phyloP scores from a whole-genome alignment of 2,113 vertebrate genomes.

The Naja naja region DNA sequence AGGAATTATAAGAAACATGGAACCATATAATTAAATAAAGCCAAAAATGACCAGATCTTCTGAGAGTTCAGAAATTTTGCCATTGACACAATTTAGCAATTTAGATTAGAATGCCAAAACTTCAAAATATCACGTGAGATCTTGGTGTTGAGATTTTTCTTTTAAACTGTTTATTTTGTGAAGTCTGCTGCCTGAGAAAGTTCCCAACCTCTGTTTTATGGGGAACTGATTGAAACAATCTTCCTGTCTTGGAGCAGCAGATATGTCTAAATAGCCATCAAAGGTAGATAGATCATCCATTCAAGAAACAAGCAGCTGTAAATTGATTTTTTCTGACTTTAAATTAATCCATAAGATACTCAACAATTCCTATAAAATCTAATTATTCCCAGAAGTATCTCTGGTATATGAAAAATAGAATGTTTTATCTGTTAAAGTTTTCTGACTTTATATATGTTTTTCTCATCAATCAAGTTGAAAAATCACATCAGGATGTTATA shows the following conservation, averaged over 20 bases:
- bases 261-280: background rate
- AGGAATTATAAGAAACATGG: background rate
- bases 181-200: background rate
- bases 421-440: background rate
- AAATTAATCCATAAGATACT: background rate
- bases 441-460: background rate
- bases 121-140: background rate
- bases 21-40: background rate
- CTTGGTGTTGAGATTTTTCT: background rate
- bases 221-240: background rate
- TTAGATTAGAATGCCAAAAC: background rate
- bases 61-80: background rate
- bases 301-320: background rate
- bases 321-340: background rate
- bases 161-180: background rate
- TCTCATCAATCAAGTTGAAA: conserved; percentile 35
- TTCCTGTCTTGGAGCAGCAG: background rate
- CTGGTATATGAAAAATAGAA: background rate
- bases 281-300: too few relatives aligned
- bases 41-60: background rate
- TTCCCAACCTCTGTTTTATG: background rate
- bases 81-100: background rate
- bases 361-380: background rate
- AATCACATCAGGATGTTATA: conserved; percentile 37
- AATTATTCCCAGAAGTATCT: background rate